Evolutionary conservation across 2,888 invertebrate genomes (phyloP), one percentile per base, ranked within the genome.

Genomic region (Junonia oenone): DNA sequence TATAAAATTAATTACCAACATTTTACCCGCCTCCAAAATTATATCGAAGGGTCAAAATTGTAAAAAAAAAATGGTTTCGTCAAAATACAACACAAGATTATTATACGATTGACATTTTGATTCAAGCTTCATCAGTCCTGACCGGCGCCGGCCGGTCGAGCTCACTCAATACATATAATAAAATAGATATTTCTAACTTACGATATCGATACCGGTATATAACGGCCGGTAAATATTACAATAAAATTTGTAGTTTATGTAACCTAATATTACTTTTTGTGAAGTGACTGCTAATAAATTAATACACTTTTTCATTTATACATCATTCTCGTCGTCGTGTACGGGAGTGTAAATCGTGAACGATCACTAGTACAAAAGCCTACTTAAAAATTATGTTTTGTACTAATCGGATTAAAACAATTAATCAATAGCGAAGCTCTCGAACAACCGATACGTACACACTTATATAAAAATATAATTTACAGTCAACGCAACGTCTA

Each of bases 401-500:
- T 43, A 43, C 43, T 43, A 43, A 13, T 43, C 17, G 13, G 43
- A 22, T 43, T 43, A 26, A 43, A 43, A 43, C 6, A 26, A 26
- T 13, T 8, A 26, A 26, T 13, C 3, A 26, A 22, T n/a, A 22
- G 19, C 40, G 19, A 43, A 43, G 9, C 43, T 43, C 26, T 22
- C 22, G 13, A 43, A 43, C 26, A 13, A 6, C 6, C 22, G 43
- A 11, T n/a, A 22, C 43, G 22, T 11, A n/a, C 43, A 22, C 26
- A 43, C 43, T 40, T 40, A 40, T 40, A 40, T 15, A 40, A 40
- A 40, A 40, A 40, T 40, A 40, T 40, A 40, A 40, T 40, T 40
- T 40, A 17, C 40, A 40, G 11, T 1, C 17, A 11, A 38, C 19
- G 8, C 19, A 17, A 19, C 19, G 38, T 29, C 19, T 2, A n/a